phyloP scores from a whole-genome alignment of 1,140 invertebrate genomes.

The Ephestia elutella region DNA sequence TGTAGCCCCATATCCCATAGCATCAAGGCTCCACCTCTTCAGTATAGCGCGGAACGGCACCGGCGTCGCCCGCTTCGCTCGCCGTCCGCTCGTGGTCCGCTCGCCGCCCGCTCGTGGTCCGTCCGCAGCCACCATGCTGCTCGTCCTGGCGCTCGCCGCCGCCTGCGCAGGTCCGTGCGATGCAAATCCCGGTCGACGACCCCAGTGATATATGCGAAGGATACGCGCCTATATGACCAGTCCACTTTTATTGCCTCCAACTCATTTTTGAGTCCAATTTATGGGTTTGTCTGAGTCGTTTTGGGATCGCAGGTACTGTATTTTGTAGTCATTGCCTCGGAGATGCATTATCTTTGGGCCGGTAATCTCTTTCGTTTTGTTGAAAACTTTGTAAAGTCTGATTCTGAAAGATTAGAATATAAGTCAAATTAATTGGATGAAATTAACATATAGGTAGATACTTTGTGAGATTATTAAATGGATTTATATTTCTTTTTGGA shows the following conservation, averaged over 20 bases:
- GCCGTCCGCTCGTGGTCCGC: slow-evolving; percentile 23
- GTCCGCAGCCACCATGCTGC: slow-evolving; percentile 21
- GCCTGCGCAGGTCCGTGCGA: slow-evolving; percentile 39
- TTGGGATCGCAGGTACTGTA: slow-evolving; percentile 2
- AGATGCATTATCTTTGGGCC: neutral
- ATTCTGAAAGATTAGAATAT: neutral
- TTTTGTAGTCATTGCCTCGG: neutral
- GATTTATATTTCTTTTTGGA: too few relatives aligned
- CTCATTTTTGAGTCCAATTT: slow-evolving; percentile 11
- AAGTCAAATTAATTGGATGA: too few relatives aligned
- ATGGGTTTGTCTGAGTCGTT: slow-evolving; percentile 1
- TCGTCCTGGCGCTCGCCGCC: slow-evolving; percentile 26
- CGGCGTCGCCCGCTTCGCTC: slow-evolving; percentile 23
- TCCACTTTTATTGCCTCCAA: slow-evolving; percentile 11
- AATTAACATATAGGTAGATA: too few relatives aligned
- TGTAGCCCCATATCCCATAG: neutral
- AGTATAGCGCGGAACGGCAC: slow-evolving; percentile 32
- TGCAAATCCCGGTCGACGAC: slow-evolving; percentile 52
- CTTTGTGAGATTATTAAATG: too few relatives aligned
- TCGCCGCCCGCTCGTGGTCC: slow-evolving; percentile 14
- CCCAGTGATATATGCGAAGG: slow-evolving; percentile 48
- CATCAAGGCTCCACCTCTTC: slow-evolving; percentile 2
- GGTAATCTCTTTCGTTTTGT: neutral
- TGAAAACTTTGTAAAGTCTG: neutral
- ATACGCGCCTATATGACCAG: slow-evolving; percentile 22